Conservation (phyloP, 2,888 invertebrate genomes). For the Minunthozetes semirufus region DNA sequence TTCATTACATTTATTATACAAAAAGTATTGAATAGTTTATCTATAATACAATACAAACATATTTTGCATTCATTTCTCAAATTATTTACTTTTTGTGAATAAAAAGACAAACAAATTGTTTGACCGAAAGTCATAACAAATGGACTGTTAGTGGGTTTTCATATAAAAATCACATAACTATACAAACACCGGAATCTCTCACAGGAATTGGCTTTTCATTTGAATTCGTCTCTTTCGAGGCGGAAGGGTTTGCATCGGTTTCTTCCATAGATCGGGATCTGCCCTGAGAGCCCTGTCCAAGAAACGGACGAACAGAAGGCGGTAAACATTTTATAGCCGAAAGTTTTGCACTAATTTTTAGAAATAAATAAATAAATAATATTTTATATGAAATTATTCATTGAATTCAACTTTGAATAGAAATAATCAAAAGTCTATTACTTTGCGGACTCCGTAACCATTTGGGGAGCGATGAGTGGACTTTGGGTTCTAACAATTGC, state of each 20-base stretch:
- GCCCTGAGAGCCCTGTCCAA: neutral
- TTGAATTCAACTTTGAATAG: neutral
- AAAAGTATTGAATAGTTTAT: too few relatives aligned
- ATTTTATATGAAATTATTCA: neutral
- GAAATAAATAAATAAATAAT: neutral
- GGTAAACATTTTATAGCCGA: conserved; percentile 15
- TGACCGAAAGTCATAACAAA: neutral
- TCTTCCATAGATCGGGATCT: conserved; percentile 17
- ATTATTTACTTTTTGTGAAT: neutral
- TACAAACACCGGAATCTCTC: conserved; percentile 24
- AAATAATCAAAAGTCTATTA: neutral
- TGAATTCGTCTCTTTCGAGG: neutral
- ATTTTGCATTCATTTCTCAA: neutral
- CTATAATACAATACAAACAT: too few relatives aligned
- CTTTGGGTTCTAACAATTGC: conserved; percentile 1
- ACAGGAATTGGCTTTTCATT: neutral
- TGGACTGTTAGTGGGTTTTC: neutral
- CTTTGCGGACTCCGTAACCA: neutral
- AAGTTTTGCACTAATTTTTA: neutral
- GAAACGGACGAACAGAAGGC: conserved; percentile 20
- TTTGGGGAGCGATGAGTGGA: neutral
- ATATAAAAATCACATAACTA: neutral
- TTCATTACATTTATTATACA: neutral
- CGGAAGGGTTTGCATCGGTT: conserved; percentile 7
- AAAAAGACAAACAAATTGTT: neutral